Percentiles rank a stretch among this genome's conserved stretches.
These are phyloP conservation scores for Eidolon helvum DNA, from an alignment of 2,113 vertebrate genomes.

Conservation along the genomic window DNA sequence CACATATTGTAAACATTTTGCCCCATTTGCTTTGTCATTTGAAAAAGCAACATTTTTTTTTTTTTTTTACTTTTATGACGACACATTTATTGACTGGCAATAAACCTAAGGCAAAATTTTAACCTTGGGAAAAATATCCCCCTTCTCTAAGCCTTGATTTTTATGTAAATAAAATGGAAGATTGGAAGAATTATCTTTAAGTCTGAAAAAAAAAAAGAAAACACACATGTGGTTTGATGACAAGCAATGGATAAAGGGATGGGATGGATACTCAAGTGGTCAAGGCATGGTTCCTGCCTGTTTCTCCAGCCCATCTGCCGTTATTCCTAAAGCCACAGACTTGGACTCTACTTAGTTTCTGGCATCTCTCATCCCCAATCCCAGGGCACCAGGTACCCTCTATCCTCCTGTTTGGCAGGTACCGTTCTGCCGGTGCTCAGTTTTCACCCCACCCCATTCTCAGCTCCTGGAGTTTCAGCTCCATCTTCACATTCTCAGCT, in stretches of 20 bases:
- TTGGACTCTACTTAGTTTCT: neutral
- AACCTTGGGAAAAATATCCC: neutral
- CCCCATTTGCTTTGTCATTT: neutral
- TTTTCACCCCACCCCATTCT: neutral
- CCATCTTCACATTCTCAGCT: neutral
- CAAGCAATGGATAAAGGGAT: neutral
- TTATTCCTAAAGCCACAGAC: neutral
- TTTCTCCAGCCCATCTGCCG: neutral
- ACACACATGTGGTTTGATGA: no score
- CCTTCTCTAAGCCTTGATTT: neutral
- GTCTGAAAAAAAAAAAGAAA: neutral
- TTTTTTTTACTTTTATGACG: no score
- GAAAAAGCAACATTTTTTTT: neutral
- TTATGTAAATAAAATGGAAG: neutral
- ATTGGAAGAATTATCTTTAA: neutral
- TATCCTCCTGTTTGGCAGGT: neutral
- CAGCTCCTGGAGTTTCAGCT: neutral
- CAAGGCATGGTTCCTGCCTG: neutral
- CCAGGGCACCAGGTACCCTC: fast-evolving
- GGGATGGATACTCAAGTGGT: fast-evolving
- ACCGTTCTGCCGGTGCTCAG: fast-evolving
- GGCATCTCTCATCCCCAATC: neutral
- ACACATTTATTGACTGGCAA: no score
- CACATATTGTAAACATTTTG: neutral
- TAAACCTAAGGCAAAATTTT: neutral